Percentiles rank a stretch among this genome's conserved stretches.
Conservation (phyloP, 2,888 invertebrate species). For the Melanostoma mellinum region DNA sequence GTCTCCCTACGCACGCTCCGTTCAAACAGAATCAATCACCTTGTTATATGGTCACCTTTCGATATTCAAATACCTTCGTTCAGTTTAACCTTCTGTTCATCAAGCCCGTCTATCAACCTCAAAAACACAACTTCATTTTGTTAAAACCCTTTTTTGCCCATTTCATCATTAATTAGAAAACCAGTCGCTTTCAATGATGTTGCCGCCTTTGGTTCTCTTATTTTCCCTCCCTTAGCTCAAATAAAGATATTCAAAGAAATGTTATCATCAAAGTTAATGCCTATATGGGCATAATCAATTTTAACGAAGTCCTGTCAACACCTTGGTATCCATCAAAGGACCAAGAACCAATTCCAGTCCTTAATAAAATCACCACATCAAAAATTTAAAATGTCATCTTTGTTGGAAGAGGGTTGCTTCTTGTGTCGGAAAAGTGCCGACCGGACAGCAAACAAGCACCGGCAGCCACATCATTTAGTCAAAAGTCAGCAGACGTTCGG, state of each 20-base stretch:
- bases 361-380: slow-evolving; percentile 72
- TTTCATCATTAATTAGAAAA: slow-evolving; percentile 61
- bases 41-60: slow-evolving; percentile 26
- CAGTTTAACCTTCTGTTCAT: slow-evolving; percentile 24
- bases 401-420: slow-evolving; percentile 51
- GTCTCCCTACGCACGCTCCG: too few relatives aligned
- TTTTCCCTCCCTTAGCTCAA: not conserved
- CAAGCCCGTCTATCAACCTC: slow-evolving; percentile 33
- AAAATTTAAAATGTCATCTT: slow-evolving; percentile 72
- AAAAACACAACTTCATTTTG: slow-evolving; percentile 46
- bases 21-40: slow-evolving; percentile 30
- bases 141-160: slow-evolving; percentile 38
- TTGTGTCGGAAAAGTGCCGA: slow-evolving; percentile 47
- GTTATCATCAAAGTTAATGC: slow-evolving; percentile 56
- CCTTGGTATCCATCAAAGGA: slow-evolving; percentile 56
- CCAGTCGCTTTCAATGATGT: slow-evolving; percentile 27
- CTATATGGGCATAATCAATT: slow-evolving; percentile 69
- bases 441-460: slow-evolving; percentile 50
- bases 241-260: slow-evolving; percentile 49
- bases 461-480: slow-evolving; percentile 70
- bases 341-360: slow-evolving; percentile 65
- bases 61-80: slow-evolving; percentile 38
- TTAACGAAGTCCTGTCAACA: slow-evolving; percentile 67
- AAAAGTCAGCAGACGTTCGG: slow-evolving; percentile 69
- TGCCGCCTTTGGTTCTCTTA: not conserved